phyloP scores from a whole-genome alignment of 2,888 invertebrate genomes.

The Callosobruchus maculatus region DNA sequence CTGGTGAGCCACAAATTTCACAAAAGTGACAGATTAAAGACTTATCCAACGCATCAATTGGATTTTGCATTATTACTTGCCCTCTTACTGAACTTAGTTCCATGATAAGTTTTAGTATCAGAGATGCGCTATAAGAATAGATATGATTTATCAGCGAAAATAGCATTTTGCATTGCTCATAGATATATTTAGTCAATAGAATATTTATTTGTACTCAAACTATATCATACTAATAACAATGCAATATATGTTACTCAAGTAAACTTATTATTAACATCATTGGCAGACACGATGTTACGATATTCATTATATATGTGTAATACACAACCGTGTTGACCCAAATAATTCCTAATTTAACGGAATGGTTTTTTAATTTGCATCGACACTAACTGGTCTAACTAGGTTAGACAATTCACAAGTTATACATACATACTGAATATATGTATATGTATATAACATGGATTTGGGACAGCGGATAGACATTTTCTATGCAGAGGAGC shows the following conservation, averaged over 20 bases:
- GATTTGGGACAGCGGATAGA: neutral
- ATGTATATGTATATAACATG: neutral
- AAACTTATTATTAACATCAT: constrained; percentile 2
- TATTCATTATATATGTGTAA: neutral
- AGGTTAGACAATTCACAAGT: neutral
- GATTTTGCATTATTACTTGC: too few species aligned
- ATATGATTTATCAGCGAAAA: too few species aligned
- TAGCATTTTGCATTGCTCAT: too few species aligned
- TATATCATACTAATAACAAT: neutral
- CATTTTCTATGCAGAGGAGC: neutral
- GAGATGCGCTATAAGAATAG: too few species aligned
- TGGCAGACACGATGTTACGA: neutral
- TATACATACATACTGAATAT: neutral
- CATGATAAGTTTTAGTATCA: too few species aligned
- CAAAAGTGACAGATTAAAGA: too few species aligned
- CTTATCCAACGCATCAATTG: too few species aligned
- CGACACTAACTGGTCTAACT: neutral
- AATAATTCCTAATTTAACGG: neutral
- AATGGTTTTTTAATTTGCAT: neutral
- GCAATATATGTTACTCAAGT: constrained; percentile 4
- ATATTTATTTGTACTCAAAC: neutral
- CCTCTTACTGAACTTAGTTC: too few species aligned
- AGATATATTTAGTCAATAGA: neutral
- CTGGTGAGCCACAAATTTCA: too few species aligned
- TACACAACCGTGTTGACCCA: neutral